Conservation (phyloP, 2,888 invertebrate genomes). For the Abrostola tripartita region DNA sequence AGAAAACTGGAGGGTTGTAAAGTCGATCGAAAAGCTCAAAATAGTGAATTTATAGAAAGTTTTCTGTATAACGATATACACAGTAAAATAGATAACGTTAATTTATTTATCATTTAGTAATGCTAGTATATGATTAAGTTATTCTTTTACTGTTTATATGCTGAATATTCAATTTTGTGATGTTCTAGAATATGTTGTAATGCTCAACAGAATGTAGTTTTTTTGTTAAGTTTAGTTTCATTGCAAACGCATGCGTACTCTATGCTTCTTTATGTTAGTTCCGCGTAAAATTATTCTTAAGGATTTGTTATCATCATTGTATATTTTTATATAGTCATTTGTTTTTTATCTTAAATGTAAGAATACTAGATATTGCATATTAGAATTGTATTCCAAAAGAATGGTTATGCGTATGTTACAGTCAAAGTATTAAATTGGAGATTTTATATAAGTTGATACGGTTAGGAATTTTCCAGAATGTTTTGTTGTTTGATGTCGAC, state of each 20-base stretch:
- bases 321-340: constrained; percentile 80
- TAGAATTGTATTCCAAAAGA: constrained; percentile 73
- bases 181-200: too few species aligned
- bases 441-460: constrained; percentile 40
- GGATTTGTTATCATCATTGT: constrained; percentile 71
- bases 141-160: constrained; percentile 5
- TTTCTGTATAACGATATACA: too few species aligned
- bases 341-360: constrained; percentile 67
- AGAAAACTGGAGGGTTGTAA: background rate
- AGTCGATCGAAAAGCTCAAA: too few species aligned
- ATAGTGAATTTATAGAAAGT: too few species aligned
- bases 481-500: constrained; percentile 30
- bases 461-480: constrained; percentile 27
- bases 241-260: constrained; percentile 19
- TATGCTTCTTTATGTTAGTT: constrained; percentile 32
- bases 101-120: too few species aligned
- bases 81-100: too few species aligned
- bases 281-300: constrained; percentile 48
- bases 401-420: constrained; percentile 65
- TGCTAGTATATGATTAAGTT: too few species aligned
- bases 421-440: constrained; percentile 69
- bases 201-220: too few species aligned
- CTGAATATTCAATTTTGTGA: background rate
- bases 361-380: constrained; percentile 61
- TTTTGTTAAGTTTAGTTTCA: constrained; percentile 7